A percentile compares a stretch with the other conserved stretches of the same genome.
Evolutionary conservation across 2,797 vertebrate genomes (phyloP).

Genomic region (Syngnathus rostellatus): DNA sequence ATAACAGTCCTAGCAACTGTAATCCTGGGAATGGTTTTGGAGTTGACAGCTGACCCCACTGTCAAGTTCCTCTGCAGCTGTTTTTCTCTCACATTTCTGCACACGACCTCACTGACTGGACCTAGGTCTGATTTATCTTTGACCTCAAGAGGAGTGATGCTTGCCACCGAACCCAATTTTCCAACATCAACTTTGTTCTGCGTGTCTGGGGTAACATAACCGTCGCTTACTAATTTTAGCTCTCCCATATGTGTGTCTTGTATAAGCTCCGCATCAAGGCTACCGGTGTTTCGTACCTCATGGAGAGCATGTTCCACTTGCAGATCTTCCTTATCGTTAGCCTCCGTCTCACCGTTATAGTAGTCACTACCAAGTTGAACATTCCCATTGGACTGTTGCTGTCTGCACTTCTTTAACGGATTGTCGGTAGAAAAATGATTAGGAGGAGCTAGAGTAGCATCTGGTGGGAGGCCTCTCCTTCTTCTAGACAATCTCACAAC

Average conservation of each 20-base stretch:
- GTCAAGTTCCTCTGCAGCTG: slow-evolving; percentile 16
- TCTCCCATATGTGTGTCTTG: slow-evolving; percentile 53
- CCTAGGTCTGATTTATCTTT: slow-evolving; percentile 9
- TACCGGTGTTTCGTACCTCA: slow-evolving; percentile 21
- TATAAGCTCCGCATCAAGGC: neutral
- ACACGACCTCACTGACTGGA: slow-evolving; percentile 13
- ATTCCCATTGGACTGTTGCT: slow-evolving; percentile 8
- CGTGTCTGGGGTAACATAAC: slow-evolving; percentile 1
- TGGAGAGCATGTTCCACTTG: slow-evolving; percentile 7
- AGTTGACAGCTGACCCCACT: neutral
- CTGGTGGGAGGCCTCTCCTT: slow-evolving; percentile 56
- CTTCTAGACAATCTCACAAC: slow-evolving; percentile 46
- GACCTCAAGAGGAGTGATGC: slow-evolving; percentile 9
- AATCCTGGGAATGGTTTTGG: slow-evolving; percentile 19
- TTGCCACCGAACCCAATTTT: slow-evolving; percentile 11
- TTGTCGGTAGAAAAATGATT: slow-evolving; percentile 16
- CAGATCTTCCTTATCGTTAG: neutral
- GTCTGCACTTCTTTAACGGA: slow-evolving; percentile 16
- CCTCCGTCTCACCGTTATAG: slow-evolving; percentile 8
- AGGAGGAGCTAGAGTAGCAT: slow-evolving; percentile 18
- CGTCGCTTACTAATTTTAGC: slow-evolving; percentile 57
- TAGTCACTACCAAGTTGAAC: slow-evolving; percentile 5
- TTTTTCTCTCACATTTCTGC: slow-evolving; percentile 22
- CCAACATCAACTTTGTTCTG: neutral
- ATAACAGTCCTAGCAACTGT: slow-evolving; percentile 18